These are phyloP conservation scores for Platyura marginata DNA, from an alignment of 1,140 invertebrate genomes.

Conservation along the genomic window DNA sequence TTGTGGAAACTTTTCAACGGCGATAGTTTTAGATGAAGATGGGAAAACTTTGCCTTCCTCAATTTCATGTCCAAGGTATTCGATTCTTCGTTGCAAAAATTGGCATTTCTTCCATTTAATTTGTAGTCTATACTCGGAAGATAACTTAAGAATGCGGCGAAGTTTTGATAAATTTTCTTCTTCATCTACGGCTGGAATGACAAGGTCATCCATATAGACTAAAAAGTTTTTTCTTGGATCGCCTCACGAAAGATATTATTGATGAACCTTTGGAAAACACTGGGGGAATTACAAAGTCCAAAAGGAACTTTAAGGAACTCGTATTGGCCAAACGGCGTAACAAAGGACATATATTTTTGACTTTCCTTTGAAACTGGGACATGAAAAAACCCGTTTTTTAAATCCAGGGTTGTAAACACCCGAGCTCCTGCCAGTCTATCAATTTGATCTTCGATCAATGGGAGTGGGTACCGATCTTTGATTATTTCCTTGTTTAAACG, in stretches of 20 bases:
- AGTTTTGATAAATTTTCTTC: slow-evolving; percentile 5
- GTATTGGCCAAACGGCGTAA: slow-evolving; percentile 3
- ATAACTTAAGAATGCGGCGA: slow-evolving; percentile 2
- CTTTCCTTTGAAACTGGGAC: slow-evolving; percentile 1
- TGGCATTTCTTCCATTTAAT: slow-evolving; percentile 8
- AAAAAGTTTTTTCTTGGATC: slow-evolving; percentile 1
- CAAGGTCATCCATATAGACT: slow-evolving; percentile 7
- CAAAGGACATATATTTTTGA: slow-evolving; percentile 4
- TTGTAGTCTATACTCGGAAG: slow-evolving; percentile 3
- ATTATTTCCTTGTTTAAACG: too few relatives aligned
- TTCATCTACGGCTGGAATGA: slow-evolving; percentile 4
- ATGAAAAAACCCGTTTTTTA: slow-evolving; percentile 6
- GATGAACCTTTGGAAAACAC: slow-evolving; percentile 7
- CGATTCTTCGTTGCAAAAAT: slow-evolving; percentile 6
- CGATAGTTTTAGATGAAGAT: slow-evolving; percentile 8
- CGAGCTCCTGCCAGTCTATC: slow-evolving; percentile 7
- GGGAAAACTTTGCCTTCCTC: slow-evolving; percentile 7
- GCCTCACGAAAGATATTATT: neutral
- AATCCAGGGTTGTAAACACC: too few relatives aligned
- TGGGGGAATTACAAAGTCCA: slow-evolving; percentile 11
- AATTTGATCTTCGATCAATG: slow-evolving; percentile 15
- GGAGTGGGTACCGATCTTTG: slow-evolving; percentile 12
- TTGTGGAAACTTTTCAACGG: slow-evolving; percentile 8
- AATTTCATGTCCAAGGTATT: slow-evolving; percentile 12
- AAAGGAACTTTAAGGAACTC: slow-evolving; percentile 8